Evolutionary conservation across 2,113 vertebrate genomes (phyloP).

Genomic region (Gnathonemus longibarbis): DNA sequence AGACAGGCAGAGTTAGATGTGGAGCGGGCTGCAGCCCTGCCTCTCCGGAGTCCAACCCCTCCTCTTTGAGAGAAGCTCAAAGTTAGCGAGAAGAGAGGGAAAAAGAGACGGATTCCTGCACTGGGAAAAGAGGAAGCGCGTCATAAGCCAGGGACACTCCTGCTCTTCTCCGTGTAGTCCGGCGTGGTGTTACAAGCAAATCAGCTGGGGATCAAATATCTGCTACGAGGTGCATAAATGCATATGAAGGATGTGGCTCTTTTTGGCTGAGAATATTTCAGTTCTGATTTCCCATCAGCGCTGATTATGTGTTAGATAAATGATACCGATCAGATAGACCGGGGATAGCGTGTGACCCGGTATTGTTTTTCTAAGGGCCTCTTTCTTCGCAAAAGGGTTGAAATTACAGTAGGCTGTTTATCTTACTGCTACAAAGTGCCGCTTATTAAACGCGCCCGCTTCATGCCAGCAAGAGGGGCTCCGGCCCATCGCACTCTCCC

Average conservation of each 20-base stretch:
- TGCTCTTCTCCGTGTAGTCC: constrained; percentile 48
- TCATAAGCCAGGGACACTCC: constrained; percentile 49
- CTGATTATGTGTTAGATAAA: background rate
- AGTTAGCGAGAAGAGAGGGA: constrained; percentile 45
- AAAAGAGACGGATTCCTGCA: constrained; percentile 38
- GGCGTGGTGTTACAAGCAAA: background rate
- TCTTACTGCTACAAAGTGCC: background rate
- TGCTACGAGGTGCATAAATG: background rate
- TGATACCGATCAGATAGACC: background rate
- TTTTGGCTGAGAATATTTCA: background rate
- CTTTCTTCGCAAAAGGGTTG: background rate
- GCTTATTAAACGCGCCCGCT: background rate
- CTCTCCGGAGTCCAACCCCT: constrained; percentile 58
- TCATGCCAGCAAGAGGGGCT: background rate
- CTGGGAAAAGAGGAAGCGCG: constrained; percentile 55
- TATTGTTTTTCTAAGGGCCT: background rate
- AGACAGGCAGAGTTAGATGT: constrained; percentile 51
- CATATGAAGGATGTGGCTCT: background rate
- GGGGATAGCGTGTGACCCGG: background rate
- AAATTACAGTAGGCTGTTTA: background rate
- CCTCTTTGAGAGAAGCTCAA: constrained; percentile 53
- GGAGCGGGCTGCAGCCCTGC: constrained; percentile 42
- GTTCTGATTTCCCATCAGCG: background rate
- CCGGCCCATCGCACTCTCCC: background rate
- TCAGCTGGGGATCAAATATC: background rate